Base-by-base conservation (phyloP, 2,888 invertebrate species). In the Prosapia bicincta region DNA sequence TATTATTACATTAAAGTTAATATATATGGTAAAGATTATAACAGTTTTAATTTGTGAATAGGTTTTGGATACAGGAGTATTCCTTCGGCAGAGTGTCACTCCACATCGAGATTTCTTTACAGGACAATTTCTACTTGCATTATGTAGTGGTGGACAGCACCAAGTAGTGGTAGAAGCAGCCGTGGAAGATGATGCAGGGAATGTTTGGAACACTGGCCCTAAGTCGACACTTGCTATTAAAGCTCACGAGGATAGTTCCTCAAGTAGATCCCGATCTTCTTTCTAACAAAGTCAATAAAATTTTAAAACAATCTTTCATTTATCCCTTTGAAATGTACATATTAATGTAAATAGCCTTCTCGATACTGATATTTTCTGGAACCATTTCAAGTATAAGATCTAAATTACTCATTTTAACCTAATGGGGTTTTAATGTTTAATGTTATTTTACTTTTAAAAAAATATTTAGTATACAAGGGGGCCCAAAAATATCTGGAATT, bases 81-180 rank as follows among this genome's bases (percentile, higher is more conserved):
- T 73, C 72, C 87, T 95, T 72, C 92, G 91, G 28, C 95, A 96
- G 84, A 93, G 92, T 0, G 96, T 96, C 1, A 89, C 91, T 10
- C 97, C 97, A 0, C 95, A 97, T 82, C 92, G 96, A 28, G 98
- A 98, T 84, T 98, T 97, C 87, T 96, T 98, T 85, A 93, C 95
- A 0, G 95, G 96, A 0, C 96, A 96, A 84, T 97, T 98, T 85
- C 86, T 98, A 71, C 87, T 98, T 43, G 89, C 91, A 0, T 91
- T 95, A 24, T 86, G 86, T 79, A 85, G 88, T 0, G 90, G 91
- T 15, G 91, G 91, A 0, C 89, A 92, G 79, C 93, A 93, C 84
- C 87, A 90, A 78, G 91, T 97, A 28, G 92, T 91, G 0, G 91
- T 96, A 7, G 95, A 95, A 83, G 95, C 96, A 0, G 92, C 93